These are phyloP conservation scores for Amblyopsis hoosieri DNA, from an alignment of 2,797 vertebrate species.

Conservation along the genomic window DNA sequence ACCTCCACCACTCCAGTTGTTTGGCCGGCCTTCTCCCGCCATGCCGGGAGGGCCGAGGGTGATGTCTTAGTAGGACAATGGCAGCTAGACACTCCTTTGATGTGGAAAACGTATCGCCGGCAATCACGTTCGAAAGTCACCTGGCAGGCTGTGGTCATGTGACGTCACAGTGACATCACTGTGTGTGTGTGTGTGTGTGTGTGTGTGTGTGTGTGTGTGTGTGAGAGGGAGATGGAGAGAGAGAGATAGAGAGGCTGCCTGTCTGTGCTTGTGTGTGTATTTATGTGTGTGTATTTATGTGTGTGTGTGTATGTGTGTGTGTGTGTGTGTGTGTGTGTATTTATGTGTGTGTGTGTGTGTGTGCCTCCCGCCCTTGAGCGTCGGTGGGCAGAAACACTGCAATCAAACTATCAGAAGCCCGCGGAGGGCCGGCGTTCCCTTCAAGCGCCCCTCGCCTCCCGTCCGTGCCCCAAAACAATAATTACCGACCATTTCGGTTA, in stretches of 20 bases:
- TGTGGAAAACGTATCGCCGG: no score
- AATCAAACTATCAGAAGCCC: slow-evolving; percentile 91
- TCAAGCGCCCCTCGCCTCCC: slow-evolving; percentile 84
- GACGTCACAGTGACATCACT: background rate
- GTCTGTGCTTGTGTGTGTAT: slow-evolving; percentile 4
- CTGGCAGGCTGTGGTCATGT: no score
- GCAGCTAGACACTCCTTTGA: no score
- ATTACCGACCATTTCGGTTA: slow-evolving; percentile 84
- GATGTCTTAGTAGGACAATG: no score
- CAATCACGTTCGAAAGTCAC: no score
- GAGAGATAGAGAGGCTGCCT: slow-evolving; percentile 33
- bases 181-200: background rate
- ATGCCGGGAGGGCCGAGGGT: no score
- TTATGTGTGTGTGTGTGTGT: background rate
- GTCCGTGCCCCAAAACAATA: slow-evolving; percentile 87
- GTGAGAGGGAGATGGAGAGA: background rate
- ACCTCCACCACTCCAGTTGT: no score
- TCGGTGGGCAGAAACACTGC: slow-evolving; percentile 79
- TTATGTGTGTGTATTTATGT: slow-evolving; percentile 14
- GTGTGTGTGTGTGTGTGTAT: background rate
- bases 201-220: background rate
- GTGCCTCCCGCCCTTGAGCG: slow-evolving; percentile 42
- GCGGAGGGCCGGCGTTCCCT: slow-evolving; percentile 86
- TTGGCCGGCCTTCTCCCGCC: no score
- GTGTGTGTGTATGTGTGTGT: slow-evolving; percentile 18